These are phyloP conservation scores for Meleagris gallopavo DNA, from an alignment of 2,113 vertebrate genomes.

Conservation along the genomic window DNA sequence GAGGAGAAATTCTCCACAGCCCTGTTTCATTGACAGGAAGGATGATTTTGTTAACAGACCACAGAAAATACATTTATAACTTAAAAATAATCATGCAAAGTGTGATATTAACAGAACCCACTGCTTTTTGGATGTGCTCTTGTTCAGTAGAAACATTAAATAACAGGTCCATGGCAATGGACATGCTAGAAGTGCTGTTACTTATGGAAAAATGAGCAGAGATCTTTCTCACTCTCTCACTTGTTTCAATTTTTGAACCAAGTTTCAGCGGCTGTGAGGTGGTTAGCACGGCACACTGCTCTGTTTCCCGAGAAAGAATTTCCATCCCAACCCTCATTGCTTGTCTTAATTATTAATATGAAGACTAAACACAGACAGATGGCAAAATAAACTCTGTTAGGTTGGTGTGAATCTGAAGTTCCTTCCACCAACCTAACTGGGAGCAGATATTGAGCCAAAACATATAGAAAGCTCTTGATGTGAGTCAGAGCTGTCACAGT, in stretches of 20 bases:
- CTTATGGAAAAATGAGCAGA: not conserved
- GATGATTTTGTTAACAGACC: conserved; percentile 7
- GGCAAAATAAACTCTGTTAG: conserved; percentile 63
- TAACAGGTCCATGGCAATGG: not conserved
- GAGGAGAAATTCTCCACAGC: not conserved
- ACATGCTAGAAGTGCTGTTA: not conserved
- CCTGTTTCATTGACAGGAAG: not conserved
- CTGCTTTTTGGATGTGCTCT: not conserved
- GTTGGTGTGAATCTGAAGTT: conserved; percentile 57
- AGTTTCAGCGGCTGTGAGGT: not conserved
- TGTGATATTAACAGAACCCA: not conserved
- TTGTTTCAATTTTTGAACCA: not conserved
- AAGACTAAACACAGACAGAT: conserved; percentile 65
- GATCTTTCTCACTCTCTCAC: not conserved
- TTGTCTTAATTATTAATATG: conserved; percentile 54
- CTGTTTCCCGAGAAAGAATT: conserved; percentile 17
- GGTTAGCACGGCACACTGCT: not conserved
- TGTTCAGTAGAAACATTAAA: conserved; percentile 16
- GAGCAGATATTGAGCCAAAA: conserved; percentile 52
- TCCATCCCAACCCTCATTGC: not conserved
- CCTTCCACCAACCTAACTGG: conserved; percentile 36
- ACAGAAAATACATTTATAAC: not conserved
- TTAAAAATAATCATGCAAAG: not conserved
- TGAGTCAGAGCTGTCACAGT: conserved; percentile 46
- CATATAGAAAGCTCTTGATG: conserved; percentile 44